Evolutionary conservation across 37 sponge, comb jelly and placozoan genomes (phyloP).

Genomic region (Beroe ovata): DNA sequence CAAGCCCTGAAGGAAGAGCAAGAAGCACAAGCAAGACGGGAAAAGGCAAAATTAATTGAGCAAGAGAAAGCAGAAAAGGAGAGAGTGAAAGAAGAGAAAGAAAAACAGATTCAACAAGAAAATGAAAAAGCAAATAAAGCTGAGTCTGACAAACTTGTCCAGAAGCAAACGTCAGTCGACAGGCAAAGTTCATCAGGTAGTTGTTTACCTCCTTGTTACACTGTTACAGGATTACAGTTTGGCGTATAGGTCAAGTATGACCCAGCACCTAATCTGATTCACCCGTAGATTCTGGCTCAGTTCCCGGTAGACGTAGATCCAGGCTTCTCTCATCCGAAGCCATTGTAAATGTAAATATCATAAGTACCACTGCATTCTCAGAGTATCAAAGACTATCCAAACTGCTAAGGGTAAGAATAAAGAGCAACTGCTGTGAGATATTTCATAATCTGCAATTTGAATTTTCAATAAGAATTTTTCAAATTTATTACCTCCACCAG

Average conservation of each 20-base stretch:
- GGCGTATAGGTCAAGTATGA: too few relatives aligned
- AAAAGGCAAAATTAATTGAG: background rate
- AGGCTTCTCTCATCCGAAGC: background rate
- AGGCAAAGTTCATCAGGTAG: background rate
- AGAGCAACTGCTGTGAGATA: too few relatives aligned
- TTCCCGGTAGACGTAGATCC: background rate
- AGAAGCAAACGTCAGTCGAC: background rate
- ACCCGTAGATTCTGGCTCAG: background rate
- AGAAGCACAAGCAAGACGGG: constrained; percentile 8
- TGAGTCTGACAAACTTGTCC: background rate
- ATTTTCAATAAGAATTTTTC: too few relatives aligned
- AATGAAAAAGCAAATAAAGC: background rate
- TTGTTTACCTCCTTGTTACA: too few relatives aligned
- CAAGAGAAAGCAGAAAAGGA: background rate
- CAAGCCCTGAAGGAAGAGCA: background rate
- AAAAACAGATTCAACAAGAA: background rate
- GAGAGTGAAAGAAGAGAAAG: background rate
- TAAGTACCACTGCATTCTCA: constrained; percentile 2
- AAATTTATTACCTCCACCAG: background rate
- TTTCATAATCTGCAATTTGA: too few relatives aligned
- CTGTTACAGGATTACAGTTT: too few relatives aligned
- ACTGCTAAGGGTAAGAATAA: constrained; percentile 52
- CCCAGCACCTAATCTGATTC: background rate
- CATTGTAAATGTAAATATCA: constrained; percentile 18
- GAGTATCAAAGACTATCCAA: constrained; percentile 30